phyloP scores from a whole-genome alignment of 2,888 invertebrate species.

The Rugalucina vietnamica region DNA sequence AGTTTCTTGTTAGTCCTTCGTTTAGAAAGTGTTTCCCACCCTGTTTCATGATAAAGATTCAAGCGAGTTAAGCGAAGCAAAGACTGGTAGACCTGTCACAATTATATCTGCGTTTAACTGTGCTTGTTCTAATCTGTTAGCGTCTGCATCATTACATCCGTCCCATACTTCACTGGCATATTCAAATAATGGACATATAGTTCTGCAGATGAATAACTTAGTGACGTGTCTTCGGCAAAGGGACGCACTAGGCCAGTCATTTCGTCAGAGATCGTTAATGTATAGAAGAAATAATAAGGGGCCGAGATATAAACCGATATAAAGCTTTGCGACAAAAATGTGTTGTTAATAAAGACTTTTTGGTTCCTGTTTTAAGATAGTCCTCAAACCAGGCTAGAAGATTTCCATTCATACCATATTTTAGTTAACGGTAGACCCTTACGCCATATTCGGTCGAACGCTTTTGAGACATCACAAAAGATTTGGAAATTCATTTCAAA shows the following conservation, averaged over 20 bases:
- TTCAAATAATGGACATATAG: neutral
- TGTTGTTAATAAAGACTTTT: neutral
- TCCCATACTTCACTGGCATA: constrained; percentile 2
- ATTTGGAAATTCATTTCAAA: neutral
- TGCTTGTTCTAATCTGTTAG: neutral
- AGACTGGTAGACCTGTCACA: too few species aligned
- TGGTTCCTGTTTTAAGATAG: neutral
- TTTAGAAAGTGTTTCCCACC: too few species aligned
- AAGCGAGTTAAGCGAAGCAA: too few species aligned
- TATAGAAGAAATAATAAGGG: neutral
- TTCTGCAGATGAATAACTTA: neutral
- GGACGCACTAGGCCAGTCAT: neutral
- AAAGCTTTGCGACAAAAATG: neutral
- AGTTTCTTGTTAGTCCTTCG: too few species aligned
- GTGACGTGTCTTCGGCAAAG: neutral
- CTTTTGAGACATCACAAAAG: neutral
- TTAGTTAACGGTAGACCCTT: neutral
- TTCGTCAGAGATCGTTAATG: neutral
- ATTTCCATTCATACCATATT: neutral
- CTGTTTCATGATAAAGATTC: too few species aligned
- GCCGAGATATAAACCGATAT: neutral
- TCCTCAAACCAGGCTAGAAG: neutral
- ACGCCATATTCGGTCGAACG: neutral
- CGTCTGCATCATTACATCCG: neutral
- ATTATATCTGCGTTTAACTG: too few species aligned